Evolutionary conservation across 2,797 vertebrate genomes (phyloP), one percentile per base, ranked within the genome.

Genomic region (Onychomys torridus): DNA sequence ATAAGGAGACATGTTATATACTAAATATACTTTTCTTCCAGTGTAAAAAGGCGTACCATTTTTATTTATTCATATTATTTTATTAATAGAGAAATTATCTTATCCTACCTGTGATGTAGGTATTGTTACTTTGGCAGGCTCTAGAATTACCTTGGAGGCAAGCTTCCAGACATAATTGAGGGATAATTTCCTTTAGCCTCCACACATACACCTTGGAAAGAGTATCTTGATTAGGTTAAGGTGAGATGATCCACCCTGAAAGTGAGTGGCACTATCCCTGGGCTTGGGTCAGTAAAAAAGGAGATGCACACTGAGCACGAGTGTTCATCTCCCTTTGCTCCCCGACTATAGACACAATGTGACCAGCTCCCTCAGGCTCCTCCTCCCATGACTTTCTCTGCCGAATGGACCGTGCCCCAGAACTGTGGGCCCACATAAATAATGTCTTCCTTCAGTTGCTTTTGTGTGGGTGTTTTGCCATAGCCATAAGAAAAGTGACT

Each of bases 31-130:
- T 55, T 90, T 73, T 71, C 81, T 73, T 85, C 92, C 79, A 69
- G 63, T 10, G 76, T 86, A 93, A 78, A 86, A 11, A 94, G 17
- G 19, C 8, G 29, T 69, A 49, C 49, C 10, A 67, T 49, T 67
- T 67, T 85, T 46, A 83, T 69, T 61, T 46, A 61, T 84, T 83
- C 61, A 52, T n/a, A 69, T 86, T 52, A 86, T 69, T 71, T 95
- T 77, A 67, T 82, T 91, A 78, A 19, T 73, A 59, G 46, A 91
- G 92, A 69, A 85, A 90, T 55, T 21, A 73, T 34, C 59, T 81
- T 79, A 82, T 77, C 79, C n/a, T 73, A 83, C 46, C 29, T 21
- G 63, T 52, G 83, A 49, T 85, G 32, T n/a, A 49, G 32, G 23
- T 67, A 49, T 25, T 67, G 29, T 67, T 43, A 34, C 19, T 49